Evolutionary conservation across 2,888 invertebrate genomes (phyloP), one percentile per base, ranked within the genome.

Genomic region (Anodontia alba): DNA sequence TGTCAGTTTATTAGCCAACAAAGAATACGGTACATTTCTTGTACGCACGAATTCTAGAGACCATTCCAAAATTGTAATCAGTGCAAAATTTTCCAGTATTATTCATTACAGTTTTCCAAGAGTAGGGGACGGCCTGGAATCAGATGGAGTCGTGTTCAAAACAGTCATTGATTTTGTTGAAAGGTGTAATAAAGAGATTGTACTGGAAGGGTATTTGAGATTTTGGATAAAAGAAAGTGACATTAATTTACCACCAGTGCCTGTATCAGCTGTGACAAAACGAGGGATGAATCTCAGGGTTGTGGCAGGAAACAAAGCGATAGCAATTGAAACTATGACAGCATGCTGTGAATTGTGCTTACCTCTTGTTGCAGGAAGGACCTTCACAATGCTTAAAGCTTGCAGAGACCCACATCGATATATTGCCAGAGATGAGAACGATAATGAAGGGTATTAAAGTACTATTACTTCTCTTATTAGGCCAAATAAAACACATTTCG

Each of bases 391-490:
- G 17, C 68, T 86, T 33, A 72, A 80, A 33, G 83, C 83, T 7
- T 76, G 83, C 46, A 57, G 78, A 33, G 77, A 86, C 23, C 79
- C 83, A 36, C 81, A 83, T 70, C 80, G 78, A 71, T 80, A 74
- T 29, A 78, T 86, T n/a, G 86, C 73, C 1, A 74, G 78, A 26
- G 86, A 86, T 62, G 67, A 70, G 26, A 33, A 73, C 17, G 83
- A 81, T 7, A 76, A 78, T 38, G 86, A 86, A 74, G 86, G 86
- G 81, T 86, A 78, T 49, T 70, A 31, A n/a, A n/a, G n/a, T n/a
- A n/a, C 8, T n/a, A n/a, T n/a, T n/a, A n/a, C n/a, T n/a, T n/a
- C n/a, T n/a, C n/a, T n/a, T n/a, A n/a, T n/a, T n/a, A n/a, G n/a
- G n/a, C n/a, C n/a, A n/a, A n/a, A n/a, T n/a, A n/a, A n/a, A n/a